Conservation (phyloP, 2,797 vertebrate genomes). For the Podarcis lilfordi region DNA sequence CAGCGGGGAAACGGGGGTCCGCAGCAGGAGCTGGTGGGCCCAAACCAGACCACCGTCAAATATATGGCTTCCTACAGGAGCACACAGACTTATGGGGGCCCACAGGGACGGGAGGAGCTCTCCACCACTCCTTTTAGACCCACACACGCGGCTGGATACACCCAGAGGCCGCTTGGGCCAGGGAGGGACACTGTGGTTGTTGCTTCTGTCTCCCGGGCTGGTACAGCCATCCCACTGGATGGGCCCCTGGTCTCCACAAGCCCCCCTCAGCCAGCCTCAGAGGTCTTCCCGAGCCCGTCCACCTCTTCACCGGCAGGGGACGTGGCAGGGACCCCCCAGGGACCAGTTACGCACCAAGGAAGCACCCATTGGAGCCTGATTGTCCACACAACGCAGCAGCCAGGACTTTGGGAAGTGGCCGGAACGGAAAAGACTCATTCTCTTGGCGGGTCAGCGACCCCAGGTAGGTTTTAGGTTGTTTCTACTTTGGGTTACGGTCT, state of each 20-base stretch:
- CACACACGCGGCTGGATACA: background rate
- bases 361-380: constrained; percentile 55
- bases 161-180: constrained; percentile 12
- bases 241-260: background rate
- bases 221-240: background rate
- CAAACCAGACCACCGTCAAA: constrained; percentile 18
- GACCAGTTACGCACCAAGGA: constrained; percentile 36
- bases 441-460: background rate
- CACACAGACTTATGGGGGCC: constrained; percentile 19
- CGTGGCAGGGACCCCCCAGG: constrained; percentile 43
- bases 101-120: background rate
- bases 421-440: background rate
- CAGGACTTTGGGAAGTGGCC: background rate
- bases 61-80: constrained; percentile 33
- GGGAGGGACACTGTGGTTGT: background rate
- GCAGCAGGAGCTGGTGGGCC: background rate
- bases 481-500: background rate
- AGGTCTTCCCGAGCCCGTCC: background rate
- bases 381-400: background rate
- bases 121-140: background rate
- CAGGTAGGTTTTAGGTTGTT: constrained; percentile 66
- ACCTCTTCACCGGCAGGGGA: background rate
- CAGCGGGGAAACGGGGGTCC: background rate
- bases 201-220: background rate
- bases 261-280: background rate